Evolutionary conservation across 2,888 invertebrate genomes (phyloP), one percentile per base, ranked within the genome.

Genomic region (Cacoxenus indagator): DNA sequence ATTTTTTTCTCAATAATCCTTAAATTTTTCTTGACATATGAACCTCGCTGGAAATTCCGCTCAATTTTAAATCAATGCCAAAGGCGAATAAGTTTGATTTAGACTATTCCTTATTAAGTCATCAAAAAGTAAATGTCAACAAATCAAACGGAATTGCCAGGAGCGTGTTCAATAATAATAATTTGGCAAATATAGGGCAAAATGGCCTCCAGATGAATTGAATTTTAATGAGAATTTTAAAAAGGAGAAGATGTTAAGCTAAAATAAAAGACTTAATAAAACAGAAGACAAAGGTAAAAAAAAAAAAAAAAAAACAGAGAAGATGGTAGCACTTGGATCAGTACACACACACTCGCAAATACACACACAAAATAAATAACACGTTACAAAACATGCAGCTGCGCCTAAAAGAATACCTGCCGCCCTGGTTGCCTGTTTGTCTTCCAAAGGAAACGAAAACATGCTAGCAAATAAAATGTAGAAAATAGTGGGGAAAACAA

Each of bases 361-460:
- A 27, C 4, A 1, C 43, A 43, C 43, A 61, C 3, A 61, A 3
- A 45, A 45, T 43, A n/a, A 37, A 62, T n/a, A 37, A 31, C 43
- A 62, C 8, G 37, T 14, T n/a, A 62, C 22, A 45, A 11, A 37
- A 45, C 43, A 59, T 81, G 82, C 80, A 81, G 75, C 78, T 81
- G 80, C 70, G 78, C 74, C 79, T 75, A 75, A 81, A 65, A 75
- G 79, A 75, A 79, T 75, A 73, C 76, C 74, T 77, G 73, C n/a
- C 1, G 45, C 11, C 4, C 9, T 17, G n/a, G 17, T 4, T 17
- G 17, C 9, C 9, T 19, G 17, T 51, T 5, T 51, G 51, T 17
- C 11, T 51, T 51, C 51, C n/a, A 22, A 72, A 14, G 4, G 29
- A 64, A 45, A 64, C 45, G 4, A 26, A 64, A 45, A 64, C 45